These are phyloP conservation scores for Peromyscus leucopus DNA, from an alignment of 2,113 vertebrate genomes.

Conservation along the genomic window DNA sequence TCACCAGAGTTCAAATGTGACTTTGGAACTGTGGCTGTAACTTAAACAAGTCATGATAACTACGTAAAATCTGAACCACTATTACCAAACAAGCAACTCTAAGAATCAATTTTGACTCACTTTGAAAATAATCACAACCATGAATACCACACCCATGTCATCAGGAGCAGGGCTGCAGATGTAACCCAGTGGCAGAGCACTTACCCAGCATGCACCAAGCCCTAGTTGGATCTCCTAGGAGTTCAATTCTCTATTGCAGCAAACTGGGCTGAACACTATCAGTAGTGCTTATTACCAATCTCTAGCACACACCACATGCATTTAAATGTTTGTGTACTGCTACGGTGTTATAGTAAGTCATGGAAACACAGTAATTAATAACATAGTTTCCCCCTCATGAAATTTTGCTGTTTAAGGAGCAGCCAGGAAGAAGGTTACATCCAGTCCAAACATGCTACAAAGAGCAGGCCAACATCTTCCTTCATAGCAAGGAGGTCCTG, in stretches of 20 bases:
- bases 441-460: background rate
- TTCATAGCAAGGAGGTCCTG: background rate
- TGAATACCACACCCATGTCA: background rate
- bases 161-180: background rate
- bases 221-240: background rate
- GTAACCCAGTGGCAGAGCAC: background rate
- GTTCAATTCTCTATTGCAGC: background rate
- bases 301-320: background rate
- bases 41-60: slow-evolving; percentile 23
- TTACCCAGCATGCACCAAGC: background rate
- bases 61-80: slow-evolving; percentile 31
- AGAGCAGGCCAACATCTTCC: background rate
- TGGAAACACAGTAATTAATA: background rate
- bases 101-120: background rate
- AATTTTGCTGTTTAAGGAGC: background rate
- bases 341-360: background rate
- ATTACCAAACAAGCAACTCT: background rate
- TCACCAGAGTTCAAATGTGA: background rate
- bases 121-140: background rate
- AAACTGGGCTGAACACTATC: background rate
- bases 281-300: background rate
- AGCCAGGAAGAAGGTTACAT: background rate
- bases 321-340: background rate
- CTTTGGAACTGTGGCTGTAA: background rate
- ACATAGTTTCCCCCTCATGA: background rate